phyloP scores from a whole-genome alignment of 2,797 vertebrate species.

The Gymnoscopelus microlampas region DNA sequence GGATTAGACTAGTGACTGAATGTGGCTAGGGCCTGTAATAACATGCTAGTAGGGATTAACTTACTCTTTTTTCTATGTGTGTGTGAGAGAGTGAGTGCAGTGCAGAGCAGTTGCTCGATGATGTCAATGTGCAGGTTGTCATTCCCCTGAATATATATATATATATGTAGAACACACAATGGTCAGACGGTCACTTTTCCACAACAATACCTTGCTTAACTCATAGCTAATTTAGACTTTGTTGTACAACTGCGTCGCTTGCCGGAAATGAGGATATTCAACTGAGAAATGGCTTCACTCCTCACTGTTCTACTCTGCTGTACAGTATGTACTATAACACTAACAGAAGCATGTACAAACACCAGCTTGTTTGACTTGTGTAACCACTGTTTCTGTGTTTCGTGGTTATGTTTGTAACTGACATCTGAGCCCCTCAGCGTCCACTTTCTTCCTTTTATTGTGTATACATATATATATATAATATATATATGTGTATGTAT shows the following conservation, averaged over 20 bases:
- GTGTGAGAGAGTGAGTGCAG: neutral
- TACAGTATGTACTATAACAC: slow-evolving; percentile 8
- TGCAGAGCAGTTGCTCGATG: slow-evolving; percentile 54
- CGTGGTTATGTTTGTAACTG: slow-evolving; percentile 35
- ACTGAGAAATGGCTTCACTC: slow-evolving; percentile 7
- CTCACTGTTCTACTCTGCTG: slow-evolving; percentile 1
- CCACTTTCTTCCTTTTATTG: slow-evolving; percentile 38
- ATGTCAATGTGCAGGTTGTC: slow-evolving; percentile 63
- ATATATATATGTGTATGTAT: slow-evolving; percentile 25
- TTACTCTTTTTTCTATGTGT: slow-evolving; percentile 31
- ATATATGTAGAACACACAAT: slow-evolving; percentile 26
- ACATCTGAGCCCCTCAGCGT: slow-evolving; percentile 49
- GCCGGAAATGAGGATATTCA: too few species aligned
- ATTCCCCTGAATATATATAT: slow-evolving; percentile 38
- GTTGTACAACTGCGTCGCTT: too few species aligned
- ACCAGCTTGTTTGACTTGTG: slow-evolving; percentile 6
- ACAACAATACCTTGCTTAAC: neutral
- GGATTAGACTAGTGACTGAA: slow-evolving; percentile 56
- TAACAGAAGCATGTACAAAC: slow-evolving; percentile 6
- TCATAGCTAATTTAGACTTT: too few species aligned
- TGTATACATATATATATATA: slow-evolving; percentile 42
- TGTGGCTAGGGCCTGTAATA: neutral
- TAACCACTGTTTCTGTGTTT: slow-evolving; percentile 24
- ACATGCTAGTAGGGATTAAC: slow-evolving; percentile 44
- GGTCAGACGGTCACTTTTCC: slow-evolving; percentile 18